These are phyloP conservation scores for Saccostrea cuccullata DNA, from an alignment of 1,140 invertebrate genomes.

Conservation along the genomic window DNA sequence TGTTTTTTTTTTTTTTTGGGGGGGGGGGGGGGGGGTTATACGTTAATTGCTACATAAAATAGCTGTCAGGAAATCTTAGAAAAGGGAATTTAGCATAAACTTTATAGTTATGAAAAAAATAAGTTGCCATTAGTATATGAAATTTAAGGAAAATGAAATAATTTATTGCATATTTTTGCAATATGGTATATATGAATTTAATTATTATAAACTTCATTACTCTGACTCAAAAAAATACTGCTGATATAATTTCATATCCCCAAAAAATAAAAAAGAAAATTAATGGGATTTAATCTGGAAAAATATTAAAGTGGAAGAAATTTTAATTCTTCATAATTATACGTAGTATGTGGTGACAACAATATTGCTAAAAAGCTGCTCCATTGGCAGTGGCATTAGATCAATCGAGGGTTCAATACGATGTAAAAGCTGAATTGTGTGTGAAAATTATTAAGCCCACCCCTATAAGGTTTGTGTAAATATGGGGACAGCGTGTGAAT, in stretches of 20 bases:
- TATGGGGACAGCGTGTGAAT: slow-evolving; percentile 20
- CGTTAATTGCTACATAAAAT: too few species aligned
- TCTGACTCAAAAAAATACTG: neutral
- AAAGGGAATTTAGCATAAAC: too few species aligned
- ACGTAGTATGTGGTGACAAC: neutral
- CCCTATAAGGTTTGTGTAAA: slow-evolving; percentile 1
- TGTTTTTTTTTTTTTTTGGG: neutral
- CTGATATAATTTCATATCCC: neutral
- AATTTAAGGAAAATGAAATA: too few species aligned
- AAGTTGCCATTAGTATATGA: too few species aligned
- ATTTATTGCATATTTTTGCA: too few species aligned
- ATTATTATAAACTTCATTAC: neutral
- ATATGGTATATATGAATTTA: too few species aligned
- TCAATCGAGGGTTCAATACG: neutral
- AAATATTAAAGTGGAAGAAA: slow-evolving; percentile 6
- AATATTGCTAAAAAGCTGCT: slow-evolving; percentile 2
- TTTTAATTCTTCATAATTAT: neutral
- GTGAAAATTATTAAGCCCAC: slow-evolving; percentile 4
- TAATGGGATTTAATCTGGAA: neutral
- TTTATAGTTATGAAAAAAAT: too few species aligned
- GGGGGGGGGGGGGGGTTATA: neutral
- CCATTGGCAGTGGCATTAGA: neutral
- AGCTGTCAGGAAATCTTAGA: too few species aligned
- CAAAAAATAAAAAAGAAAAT: neutral
- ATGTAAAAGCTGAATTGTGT: neutral